Conservation (phyloP, 2,888 invertebrate genomes). For the Euclidia mi region DNA sequence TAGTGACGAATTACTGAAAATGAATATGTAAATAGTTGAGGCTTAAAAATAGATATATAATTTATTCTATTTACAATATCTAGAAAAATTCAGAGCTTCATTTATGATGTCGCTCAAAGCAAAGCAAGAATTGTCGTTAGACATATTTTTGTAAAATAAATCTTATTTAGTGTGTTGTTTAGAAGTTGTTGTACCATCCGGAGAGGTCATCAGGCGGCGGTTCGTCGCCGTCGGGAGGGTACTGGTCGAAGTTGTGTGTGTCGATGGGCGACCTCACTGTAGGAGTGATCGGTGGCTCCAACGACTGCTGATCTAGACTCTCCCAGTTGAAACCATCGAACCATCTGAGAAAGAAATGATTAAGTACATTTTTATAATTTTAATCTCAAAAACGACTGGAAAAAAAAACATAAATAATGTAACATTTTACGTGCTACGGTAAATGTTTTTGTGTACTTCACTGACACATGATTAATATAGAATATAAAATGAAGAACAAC, state of each 20-base stretch:
- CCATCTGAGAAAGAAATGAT: slow-evolving; percentile 98
- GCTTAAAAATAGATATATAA: slow-evolving; percentile 40
- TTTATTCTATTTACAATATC: slow-evolving; percentile 51
- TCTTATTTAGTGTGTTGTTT: slow-evolving; percentile 38
- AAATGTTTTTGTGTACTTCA: too few relatives aligned
- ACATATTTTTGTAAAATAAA: slow-evolving; percentile 5
- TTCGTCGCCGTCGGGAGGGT: slow-evolving; percentile 97
- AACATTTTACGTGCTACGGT: too few relatives aligned
- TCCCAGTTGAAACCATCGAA: slow-evolving; percentile 99
- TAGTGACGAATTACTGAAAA: slow-evolving; percentile 38
- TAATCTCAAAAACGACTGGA: too few relatives aligned
- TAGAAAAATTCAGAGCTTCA: slow-evolving; percentile 32
- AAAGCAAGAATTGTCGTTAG: background rate
- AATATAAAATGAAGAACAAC: too few relatives aligned
- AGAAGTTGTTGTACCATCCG: slow-evolving; percentile 99
- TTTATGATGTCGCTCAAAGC: slow-evolving; percentile 11
- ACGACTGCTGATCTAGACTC: slow-evolving; percentile 95
- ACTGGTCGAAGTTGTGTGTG: slow-evolving; percentile 99
- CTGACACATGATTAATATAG: too few relatives aligned
- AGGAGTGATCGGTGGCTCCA: slow-evolving; percentile 98
- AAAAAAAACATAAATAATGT: too few relatives aligned
- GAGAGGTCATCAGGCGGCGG: slow-evolving; percentile 98
- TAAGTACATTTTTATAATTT: too few relatives aligned
- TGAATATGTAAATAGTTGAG: slow-evolving; percentile 43
- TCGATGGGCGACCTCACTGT: slow-evolving; percentile 95